A percentile compares a stretch with the other conserved stretches of the same genome.
These are phyloP conservation scores for honey bee (Apis mellifera) DNA, from an alignment of 1,140 invertebrate species.

Conservation along the genomic window DNA sequence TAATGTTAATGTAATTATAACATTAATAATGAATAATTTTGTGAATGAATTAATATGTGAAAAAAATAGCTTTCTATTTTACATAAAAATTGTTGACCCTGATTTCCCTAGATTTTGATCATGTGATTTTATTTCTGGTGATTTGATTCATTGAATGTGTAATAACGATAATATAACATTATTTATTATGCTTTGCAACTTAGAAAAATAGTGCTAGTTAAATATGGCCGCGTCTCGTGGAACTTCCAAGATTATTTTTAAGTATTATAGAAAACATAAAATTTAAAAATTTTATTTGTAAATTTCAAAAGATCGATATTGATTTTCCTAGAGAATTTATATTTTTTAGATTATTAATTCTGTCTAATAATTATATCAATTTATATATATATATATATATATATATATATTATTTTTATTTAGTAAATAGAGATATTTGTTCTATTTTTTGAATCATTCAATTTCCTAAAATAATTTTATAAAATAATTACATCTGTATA, in stretches of 20 bases:
- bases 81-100: no score
- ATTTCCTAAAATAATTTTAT: background rate
- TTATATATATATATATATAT: background rate
- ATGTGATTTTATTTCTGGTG: no score
- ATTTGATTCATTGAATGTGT: no score
- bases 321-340: background rate
- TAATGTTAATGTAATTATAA: no score
- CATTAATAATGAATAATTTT: no score
- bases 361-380: background rate
- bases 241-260: constrained; percentile 19
- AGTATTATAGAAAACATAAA: background rate
- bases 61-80: no score
- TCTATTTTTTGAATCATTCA: background rate
- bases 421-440: no score
- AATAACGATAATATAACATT: constrained; percentile 81
- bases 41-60: no score
- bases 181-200: constrained; percentile 81
- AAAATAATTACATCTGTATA: no score
- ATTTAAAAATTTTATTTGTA: background rate
- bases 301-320: background rate
- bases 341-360: background rate
- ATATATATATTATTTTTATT: background rate
- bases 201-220: constrained; percentile 80
- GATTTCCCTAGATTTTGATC: no score
- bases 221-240: constrained; percentile 75